A percentile compares a stretch with the other conserved stretches of the same genome.
phyloP scores from a whole-genome alignment of 2,888 invertebrate genomes.

The Meganola albula region DNA sequence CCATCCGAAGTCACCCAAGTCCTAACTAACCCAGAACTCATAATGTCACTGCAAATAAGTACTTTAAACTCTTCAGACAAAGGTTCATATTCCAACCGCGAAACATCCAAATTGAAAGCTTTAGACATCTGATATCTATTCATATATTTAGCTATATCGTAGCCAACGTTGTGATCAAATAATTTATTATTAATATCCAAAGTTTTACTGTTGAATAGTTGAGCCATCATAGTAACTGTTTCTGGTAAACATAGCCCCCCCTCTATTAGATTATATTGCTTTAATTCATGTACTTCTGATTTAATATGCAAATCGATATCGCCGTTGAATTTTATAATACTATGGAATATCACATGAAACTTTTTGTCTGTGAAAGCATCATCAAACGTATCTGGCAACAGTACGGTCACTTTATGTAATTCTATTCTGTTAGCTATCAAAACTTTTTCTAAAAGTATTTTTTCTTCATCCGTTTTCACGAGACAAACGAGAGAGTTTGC shows the following conservation, averaged over 20 bases:
- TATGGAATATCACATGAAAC: conserved; percentile 19
- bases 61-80: conserved; percentile 12
- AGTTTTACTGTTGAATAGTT: conserved; percentile 12
- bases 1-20: no score
- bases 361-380: conserved; percentile 10
- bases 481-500: conserved; percentile 41
- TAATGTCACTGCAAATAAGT: no score
- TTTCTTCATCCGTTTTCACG: conserved; percentile 11
- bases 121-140: conserved; percentile 17
- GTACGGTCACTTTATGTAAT: conserved; percentile 13
- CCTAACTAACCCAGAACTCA: no score
- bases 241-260: conserved; percentile 17
- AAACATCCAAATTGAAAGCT: conserved; percentile 8
- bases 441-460: conserved; percentile 11
- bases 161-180: conserved; percentile 13
- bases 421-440: conserved; percentile 14
- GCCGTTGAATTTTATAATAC: conserved; percentile 15
- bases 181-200: conserved; percentile 16
- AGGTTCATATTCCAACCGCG: conserved; percentile 7
- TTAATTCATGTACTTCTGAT: conserved; percentile 6
- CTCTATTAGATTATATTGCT: conserved; percentile 3
- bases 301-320: conserved; percentile 32
- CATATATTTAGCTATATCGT: conserved; percentile 10
- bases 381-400: conserved; percentile 11
- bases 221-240: conserved; percentile 15